These are phyloP conservation scores for Vanacampus margaritifer DNA, from an alignment of 2,113 vertebrate genomes.

Conservation along the genomic window DNA sequence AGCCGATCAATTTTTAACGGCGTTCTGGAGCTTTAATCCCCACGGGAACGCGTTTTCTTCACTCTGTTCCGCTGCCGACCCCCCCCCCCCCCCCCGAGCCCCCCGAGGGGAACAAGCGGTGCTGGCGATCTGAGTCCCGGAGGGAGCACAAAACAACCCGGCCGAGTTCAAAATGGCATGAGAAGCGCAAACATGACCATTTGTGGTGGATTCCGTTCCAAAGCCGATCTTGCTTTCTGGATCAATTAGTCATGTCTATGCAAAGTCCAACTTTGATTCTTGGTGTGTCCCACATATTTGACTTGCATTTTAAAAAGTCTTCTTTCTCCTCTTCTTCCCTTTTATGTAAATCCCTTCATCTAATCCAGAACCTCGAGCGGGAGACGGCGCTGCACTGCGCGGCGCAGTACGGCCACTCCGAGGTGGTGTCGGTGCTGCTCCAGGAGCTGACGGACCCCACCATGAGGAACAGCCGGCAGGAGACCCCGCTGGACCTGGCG, in stretches of 20 bases:
- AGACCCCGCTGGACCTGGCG: conserved; percentile 91
- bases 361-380: conserved; percentile 87
- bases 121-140: conserved; percentile 5
- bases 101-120: background rate
- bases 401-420: conserved; percentile 92
- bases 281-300: conserved; percentile 6
- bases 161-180: conserved; percentile 21
- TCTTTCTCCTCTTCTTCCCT: background rate
- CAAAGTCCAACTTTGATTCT: background rate
- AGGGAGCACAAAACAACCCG: background rate
- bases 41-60: background rate
- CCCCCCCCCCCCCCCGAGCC: background rate
- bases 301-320: conserved; percentile 1
- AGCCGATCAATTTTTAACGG: conserved; percentile 2
- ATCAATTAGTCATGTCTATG: background rate
- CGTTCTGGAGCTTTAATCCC: conserved; percentile 8
- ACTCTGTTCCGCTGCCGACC: background rate
- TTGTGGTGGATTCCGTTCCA: background rate
- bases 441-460: conserved; percentile 91
- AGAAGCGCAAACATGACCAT: conserved; percentile 1
- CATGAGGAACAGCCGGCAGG: conserved; percentile 90
- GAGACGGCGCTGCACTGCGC: conserved; percentile 94
- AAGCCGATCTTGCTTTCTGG: background rate
- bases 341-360: background rate
- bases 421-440: conserved; percentile 88